A percentile compares a stretch with the other conserved stretches of the same genome.
Evolutionary conservation across 2,113 vertebrate genomes (phyloP).

Genomic region (Lophura nycthemera): DNA sequence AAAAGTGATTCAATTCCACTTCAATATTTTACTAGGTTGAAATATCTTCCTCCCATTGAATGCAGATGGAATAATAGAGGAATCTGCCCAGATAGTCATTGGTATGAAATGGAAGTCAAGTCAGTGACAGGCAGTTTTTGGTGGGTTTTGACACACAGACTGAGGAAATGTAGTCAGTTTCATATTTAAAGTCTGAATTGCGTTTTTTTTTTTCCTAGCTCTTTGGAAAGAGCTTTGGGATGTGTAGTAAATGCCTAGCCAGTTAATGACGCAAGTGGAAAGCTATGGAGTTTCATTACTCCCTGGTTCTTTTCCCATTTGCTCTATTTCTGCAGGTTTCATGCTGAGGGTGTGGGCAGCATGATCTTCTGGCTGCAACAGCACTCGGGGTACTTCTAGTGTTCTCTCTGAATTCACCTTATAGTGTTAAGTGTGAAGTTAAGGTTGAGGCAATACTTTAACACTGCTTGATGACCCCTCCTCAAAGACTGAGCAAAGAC

Average conservation of each 20-base stretch:
- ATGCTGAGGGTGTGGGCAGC: not conserved
- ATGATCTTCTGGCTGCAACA: not conserved
- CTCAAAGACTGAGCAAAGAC: not conserved
- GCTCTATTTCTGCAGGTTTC: not conserved
- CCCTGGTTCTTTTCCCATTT: not conserved
- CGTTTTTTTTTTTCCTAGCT: accelerated
- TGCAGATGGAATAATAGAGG: not conserved
- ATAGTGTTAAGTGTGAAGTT: not conserved
- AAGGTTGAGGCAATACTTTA: not conserved
- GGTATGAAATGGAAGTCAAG: not conserved
- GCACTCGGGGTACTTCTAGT: not conserved
- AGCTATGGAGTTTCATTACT: not conserved
- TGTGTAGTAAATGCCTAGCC: not conserved
- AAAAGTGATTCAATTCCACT: not conserved
- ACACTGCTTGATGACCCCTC: not conserved
- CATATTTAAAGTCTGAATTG: not conserved
- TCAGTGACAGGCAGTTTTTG: not conserved
- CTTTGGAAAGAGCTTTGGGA: not conserved
- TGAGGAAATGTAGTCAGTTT: not conserved
- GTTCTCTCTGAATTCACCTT: not conserved
- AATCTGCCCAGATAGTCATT: not conserved
- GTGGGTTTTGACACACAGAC: not conserved
- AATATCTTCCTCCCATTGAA: not conserved
- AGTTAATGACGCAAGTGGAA: not conserved
- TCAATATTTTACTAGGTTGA: not conserved